Evolutionary conservation across 2,113 vertebrate species (phyloP), one percentile per base, ranked within the genome.

Genomic region (Oryctolagus cuniculus): DNA sequence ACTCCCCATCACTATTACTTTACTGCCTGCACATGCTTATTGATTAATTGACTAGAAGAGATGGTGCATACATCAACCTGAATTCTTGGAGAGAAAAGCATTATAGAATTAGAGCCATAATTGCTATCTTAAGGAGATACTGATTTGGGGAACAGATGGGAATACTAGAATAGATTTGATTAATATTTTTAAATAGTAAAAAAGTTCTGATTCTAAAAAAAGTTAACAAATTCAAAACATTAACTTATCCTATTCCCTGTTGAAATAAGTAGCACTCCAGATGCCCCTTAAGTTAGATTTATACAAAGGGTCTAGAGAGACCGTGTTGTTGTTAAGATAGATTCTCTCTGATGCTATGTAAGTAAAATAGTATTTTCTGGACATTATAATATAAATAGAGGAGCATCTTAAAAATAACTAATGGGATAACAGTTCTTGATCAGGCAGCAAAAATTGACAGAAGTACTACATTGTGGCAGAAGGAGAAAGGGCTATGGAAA

Each of bases 161-260:
- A 74, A 95, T 83, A 93, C 63, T 70, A 70, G 64, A 97, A 96
- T 6, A 94, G 82, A 96, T 64, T 19, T 79, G 27, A 93, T 96
- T 97, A 97, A 95, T 96, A 95, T 91, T 96, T 96, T 93, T 89
- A 88, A 96, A 89, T 83, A 74, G 58, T 91, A 93, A 96, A 92
- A 96, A 87, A 80, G 27, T 96, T 93, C 55, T 61, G 74, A 63
- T 93, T 87, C 75, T 87, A 95, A 93, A 97, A 94, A 58, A 89
- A 80, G 75, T 53, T 24, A 93, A 34, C 24, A 74, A 86, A 75
- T 82, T 0, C 67, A 80, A 74, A 53, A 3, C 44, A 80, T 93
- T 95, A 72, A 93, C 96, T 91, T 75, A 81, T 96, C 95, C 80
- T 79, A 58, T 25, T 63, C 9, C 19, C 38, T 75, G 31, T 49